Conservation (phyloP, 2,888 invertebrate genomes). For the Diachrysia chrysitis region DNA sequence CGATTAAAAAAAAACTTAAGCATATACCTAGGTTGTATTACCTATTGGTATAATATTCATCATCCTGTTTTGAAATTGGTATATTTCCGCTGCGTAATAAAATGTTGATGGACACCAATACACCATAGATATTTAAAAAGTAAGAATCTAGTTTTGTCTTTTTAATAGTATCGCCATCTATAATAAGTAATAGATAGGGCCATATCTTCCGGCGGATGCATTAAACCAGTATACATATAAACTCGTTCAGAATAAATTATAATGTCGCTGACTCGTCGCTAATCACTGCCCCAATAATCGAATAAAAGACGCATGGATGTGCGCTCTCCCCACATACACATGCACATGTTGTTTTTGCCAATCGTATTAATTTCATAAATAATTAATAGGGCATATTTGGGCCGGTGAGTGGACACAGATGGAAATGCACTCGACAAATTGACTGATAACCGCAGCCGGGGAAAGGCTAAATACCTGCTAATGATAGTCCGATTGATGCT, state of each 20-base stretch:
- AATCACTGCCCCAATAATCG: slow-evolving; percentile 75
- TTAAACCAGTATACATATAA: slow-evolving; percentile 10
- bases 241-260: slow-evolving; percentile 55
- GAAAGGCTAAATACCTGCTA: slow-evolving; percentile 88
- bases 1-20: slow-evolving; percentile 22
- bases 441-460: slow-evolving; percentile 86
- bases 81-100: slow-evolving; percentile 33
- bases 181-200: slow-evolving; percentile 23
- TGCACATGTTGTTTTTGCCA: slow-evolving; percentile 79
- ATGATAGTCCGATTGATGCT: slow-evolving; percentile 83
- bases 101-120: slow-evolving; percentile 21
- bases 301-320: slow-evolving; percentile 74
- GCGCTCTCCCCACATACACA: slow-evolving; percentile 62
- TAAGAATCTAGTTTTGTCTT: slow-evolving; percentile 3
- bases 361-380: slow-evolving; percentile 86
- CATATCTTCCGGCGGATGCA: slow-evolving; percentile 14
- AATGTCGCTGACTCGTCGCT: slow-evolving; percentile 53
- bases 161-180: not conserved
- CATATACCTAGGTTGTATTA: slow-evolving; percentile 29
- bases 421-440: slow-evolving; percentile 87
- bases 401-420: slow-evolving; percentile 79
- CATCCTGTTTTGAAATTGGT: slow-evolving; percentile 23
- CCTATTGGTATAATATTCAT: slow-evolving; percentile 13
- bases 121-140: not conserved
- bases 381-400: slow-evolving; percentile 85